These are phyloP conservation scores for Electrona antarctica DNA, from an alignment of 2,113 vertebrate species.

Conservation along the genomic window DNA sequence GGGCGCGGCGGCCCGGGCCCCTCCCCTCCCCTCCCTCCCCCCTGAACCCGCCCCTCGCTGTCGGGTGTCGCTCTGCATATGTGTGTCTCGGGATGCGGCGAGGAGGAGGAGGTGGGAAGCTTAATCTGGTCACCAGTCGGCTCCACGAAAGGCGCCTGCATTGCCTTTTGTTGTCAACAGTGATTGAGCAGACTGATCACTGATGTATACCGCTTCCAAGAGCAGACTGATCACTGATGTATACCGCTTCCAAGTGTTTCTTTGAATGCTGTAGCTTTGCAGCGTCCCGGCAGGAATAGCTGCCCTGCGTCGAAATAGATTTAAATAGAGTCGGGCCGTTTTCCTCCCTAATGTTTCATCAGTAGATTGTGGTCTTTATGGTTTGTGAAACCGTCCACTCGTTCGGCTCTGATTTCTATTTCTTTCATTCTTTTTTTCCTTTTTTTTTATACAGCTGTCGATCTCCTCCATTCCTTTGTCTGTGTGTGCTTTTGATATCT, in stretches of 20 bases:
- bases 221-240: conserved; percentile 31
- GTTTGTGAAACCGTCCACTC: conserved; percentile 58
- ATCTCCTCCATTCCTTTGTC: conserved; percentile 74
- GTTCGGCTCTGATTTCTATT: conserved; percentile 66
- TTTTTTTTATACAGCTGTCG: conserved; percentile 60
- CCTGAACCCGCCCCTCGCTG: conserved; percentile 50
- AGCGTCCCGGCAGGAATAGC: no score
- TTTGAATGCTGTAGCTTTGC: neutral
- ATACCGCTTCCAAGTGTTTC: conserved; percentile 26
- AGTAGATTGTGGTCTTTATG: conserved; percentile 49
- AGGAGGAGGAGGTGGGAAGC: conserved; percentile 8
- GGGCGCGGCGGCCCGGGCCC: conserved; percentile 42
- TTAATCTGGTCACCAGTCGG: conserved; percentile 53
- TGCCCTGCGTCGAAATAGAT: no score
- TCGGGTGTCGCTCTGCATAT: conserved; percentile 59
- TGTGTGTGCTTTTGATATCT: conserved; percentile 71
- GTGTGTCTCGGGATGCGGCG: conserved; percentile 38
- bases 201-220: conserved; percentile 27
- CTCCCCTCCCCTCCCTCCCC: conserved; percentile 17
- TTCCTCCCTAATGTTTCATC: conserved; percentile 41
- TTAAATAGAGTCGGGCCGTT: neutral
- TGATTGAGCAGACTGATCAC: conserved; percentile 36
- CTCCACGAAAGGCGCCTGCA: conserved; percentile 45
- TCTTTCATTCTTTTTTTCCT: no score
- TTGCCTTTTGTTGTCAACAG: conserved; percentile 14